Evolutionary conservation across 2,113 vertebrate species (phyloP).

Genomic region (Lophius piscatorius): DNA sequence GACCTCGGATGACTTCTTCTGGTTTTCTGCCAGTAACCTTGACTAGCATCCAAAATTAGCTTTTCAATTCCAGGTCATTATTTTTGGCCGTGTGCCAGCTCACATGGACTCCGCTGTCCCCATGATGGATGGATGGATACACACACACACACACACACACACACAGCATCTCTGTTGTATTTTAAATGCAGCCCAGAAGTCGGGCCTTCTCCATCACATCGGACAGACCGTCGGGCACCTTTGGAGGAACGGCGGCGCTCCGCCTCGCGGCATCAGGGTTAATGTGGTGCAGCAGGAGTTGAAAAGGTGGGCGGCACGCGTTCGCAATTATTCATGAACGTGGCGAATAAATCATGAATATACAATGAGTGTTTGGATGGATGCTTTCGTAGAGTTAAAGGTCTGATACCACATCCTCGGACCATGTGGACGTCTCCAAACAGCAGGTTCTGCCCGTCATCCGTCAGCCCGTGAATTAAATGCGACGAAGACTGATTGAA

Average conservation of each 20-base stretch:
- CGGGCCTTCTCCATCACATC: slow-evolving; percentile 28
- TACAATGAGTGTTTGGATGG: slow-evolving; percentile 40
- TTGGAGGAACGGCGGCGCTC: slow-evolving; percentile 2
- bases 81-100: slow-evolving; percentile 7
- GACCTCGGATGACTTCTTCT: too few species aligned
- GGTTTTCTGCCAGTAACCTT: too few species aligned
- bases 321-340: slow-evolving; percentile 40
- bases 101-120: slow-evolving; percentile 16
- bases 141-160: too few species aligned
- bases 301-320: slow-evolving; percentile 22
- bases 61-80: too few species aligned
- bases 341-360: slow-evolving; percentile 42
- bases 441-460: slow-evolving; percentile 10
- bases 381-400: slow-evolving; percentile 24
- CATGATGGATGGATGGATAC: slow-evolving; percentile 4
- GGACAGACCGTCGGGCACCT: slow-evolving; percentile 15
- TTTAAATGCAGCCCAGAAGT: slow-evolving; percentile 32
- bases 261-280: slow-evolving; percentile 16
- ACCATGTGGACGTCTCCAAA: slow-evolving; percentile 16
- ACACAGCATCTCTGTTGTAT: slow-evolving; percentile 29
- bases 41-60: too few species aligned
- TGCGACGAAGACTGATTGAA: slow-evolving; percentile 1
- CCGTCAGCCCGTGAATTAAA: slow-evolving; percentile 6
- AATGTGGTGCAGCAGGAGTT: slow-evolving; percentile 12
- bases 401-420: slow-evolving; percentile 4